Percentiles rank a stretch among this genome's conserved stretches.
These are phyloP conservation scores for Ceriagrion tenellum DNA, from an alignment of 2,888 invertebrate species.

Conservation along the genomic window DNA sequence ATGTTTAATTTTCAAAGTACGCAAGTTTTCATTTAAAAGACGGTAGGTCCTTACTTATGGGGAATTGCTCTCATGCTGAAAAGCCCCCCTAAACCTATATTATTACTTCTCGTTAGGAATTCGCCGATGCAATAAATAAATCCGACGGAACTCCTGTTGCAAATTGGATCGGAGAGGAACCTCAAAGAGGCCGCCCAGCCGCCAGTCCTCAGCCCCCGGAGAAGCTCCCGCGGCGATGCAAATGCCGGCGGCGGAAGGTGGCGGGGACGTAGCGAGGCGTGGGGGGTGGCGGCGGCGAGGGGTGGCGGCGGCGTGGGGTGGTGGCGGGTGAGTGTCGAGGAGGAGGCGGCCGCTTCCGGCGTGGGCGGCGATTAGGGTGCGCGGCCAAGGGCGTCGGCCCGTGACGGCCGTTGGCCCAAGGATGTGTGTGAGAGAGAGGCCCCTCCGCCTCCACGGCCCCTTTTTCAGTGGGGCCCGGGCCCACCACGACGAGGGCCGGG, in stretches of 20 bases:
- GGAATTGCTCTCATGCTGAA: no score
- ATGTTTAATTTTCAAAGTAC: no score
- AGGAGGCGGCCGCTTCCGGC: slow-evolving; percentile 52
- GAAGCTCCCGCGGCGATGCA: neutral
- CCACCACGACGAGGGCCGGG: neutral
- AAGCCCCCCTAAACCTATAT: no score
- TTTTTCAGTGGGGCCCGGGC: neutral
- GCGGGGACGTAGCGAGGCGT: neutral
- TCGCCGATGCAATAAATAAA: no score
- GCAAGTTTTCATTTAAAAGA: no score
- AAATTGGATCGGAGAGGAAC: no score
- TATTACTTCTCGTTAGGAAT: no score
- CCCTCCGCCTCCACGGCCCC: neutral
- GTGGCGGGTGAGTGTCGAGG: neutral
- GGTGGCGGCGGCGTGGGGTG: no score
- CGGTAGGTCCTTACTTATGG: no score
- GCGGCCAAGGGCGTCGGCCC: slow-evolving; percentile 53
- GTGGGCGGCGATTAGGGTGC: slow-evolving; percentile 14
- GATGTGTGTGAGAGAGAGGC: neutral
- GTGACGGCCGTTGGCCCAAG: slow-evolving; percentile 58
- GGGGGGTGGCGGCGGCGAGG: neutral
- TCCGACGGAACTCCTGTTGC: no score
- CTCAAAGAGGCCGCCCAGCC: neutral
- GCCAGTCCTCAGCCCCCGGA: neutral
- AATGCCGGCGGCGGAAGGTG: neutral